Evolutionary conservation across 1,140 invertebrate genomes (phyloP).

Genomic region (Laupala kohalensis): DNA sequence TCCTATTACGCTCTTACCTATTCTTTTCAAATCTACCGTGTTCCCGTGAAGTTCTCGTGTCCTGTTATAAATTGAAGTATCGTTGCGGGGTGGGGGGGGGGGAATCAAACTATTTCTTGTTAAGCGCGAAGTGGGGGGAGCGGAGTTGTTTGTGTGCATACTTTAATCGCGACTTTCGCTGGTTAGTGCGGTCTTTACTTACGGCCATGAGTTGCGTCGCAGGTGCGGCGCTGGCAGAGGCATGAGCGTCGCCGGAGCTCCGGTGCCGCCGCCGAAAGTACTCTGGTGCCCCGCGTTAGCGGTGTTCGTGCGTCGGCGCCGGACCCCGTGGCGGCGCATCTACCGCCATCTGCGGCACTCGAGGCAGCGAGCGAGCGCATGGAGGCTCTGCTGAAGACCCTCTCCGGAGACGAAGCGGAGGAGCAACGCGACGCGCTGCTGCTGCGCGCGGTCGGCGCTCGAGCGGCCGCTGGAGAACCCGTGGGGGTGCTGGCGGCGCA

Average conservation of each 20-base stretch:
- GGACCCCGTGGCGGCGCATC: conserved; percentile 57
- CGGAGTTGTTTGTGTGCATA: too few relatives aligned
- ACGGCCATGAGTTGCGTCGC: too few relatives aligned
- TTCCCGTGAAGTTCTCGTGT: too few relatives aligned
- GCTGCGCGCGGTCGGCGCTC: conserved; percentile 58
- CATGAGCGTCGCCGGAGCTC: conserved; percentile 31
- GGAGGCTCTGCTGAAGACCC: conserved; percentile 46
- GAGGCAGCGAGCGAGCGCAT: conserved; percentile 72
- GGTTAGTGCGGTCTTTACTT: too few relatives aligned
- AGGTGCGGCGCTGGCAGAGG: conserved; percentile 26
- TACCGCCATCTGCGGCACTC: conserved; percentile 59
- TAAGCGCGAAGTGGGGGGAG: too few relatives aligned
- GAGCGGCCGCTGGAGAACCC: conserved; percentile 83
- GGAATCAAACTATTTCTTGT: too few relatives aligned
- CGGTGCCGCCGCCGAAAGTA: too few relatives aligned
- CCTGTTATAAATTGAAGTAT: too few relatives aligned
- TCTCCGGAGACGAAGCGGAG: conserved; percentile 24
- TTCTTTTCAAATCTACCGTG: too few relatives aligned
- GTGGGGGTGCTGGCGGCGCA: conserved; percentile 90
- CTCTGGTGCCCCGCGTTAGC: conserved; percentile 21
- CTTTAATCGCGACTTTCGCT: too few relatives aligned
- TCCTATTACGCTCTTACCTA: too few relatives aligned
- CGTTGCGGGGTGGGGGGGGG: too few relatives aligned
- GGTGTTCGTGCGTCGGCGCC: conserved; percentile 27
- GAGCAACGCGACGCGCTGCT: conserved; percentile 57